Base-by-base conservation (phyloP, 2,113 vertebrate species). In the Barbus barbus region DNA sequence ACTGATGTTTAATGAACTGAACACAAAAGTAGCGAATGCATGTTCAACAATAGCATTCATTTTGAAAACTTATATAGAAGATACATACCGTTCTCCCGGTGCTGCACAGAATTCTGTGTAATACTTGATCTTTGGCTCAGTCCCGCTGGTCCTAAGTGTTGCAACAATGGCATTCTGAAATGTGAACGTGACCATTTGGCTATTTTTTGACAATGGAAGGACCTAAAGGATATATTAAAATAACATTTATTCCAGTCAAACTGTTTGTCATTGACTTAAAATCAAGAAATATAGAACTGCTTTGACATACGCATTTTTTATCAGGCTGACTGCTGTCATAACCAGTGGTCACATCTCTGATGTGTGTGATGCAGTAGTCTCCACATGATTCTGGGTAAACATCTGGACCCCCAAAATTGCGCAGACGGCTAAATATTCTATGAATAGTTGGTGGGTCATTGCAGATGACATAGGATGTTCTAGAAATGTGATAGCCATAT, bases 71-170 rank as follows among this genome's bases (percentile, higher is more conserved):
- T 24, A n/a, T n/a, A n/a, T n/a, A 8, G 14, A 26, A 81, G 9
- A 76, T 28, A 84, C 94, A 88, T 63, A 99, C 98, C 97, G 96
- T 87, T 92, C 92, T 0, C 94, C 96, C 0, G 96, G 97, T 0
- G 89, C 78, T 0, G 96, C 95, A 0, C 98, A 98, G 93, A 97
- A 93, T 93, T 99, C 98, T 0, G 97, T 95, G 22, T 99, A 99
- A 89, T 93, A 97, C 78, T 99, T 99, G 90, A 99, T 97, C 93
- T 99, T 99, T 41, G 98, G 98, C 85, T 99, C 98, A 0, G 98
- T 99, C 22, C 98, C 97, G 0, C 98, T 99, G 0, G 96, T 96
- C 77, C 98, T 93, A 44, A 99, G 94, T 5, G 98, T 98, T 79
- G 97, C 97, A 53, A 97, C 95, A 2, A 97, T 93, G 28, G 96